Conservation (phyloP, 2,888 invertebrate species). For the Chelonus formosanus region DNA sequence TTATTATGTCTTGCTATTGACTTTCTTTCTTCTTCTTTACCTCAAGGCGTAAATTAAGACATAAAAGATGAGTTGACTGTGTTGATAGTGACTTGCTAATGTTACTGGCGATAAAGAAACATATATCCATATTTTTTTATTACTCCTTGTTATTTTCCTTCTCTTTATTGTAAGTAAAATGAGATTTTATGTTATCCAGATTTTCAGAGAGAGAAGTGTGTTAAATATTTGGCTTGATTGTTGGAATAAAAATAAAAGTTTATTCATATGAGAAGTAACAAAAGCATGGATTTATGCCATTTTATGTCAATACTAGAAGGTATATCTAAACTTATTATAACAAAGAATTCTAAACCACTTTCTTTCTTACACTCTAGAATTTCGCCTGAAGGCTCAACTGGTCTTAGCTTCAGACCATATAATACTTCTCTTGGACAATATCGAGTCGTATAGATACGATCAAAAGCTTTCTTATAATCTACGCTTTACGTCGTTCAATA, state of each 20-base stretch:
- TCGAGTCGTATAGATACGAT: constrained; percentile 32
- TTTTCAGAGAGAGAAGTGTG: too few relatives aligned
- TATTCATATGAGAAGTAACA: neutral
- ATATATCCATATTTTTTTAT: constrained; percentile 8
- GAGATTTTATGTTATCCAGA: too few relatives aligned
- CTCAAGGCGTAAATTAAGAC: constrained; percentile 49
- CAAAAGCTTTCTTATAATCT: constrained; percentile 15
- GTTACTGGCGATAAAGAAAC: constrained; percentile 49
- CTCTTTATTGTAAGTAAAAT: neutral
- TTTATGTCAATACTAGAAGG: constrained; percentile 2
- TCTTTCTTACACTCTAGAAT: constrained; percentile 19
- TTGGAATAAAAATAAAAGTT: too few relatives aligned
- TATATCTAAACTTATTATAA: constrained; percentile 3
- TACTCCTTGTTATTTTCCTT: neutral
- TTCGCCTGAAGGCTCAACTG: constrained; percentile 34
- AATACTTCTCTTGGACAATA: constrained; percentile 35
- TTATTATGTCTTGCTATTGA: neutral
- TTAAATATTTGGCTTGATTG: too few relatives aligned
- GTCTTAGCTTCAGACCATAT: constrained; percentile 28
- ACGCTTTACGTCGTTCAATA: constrained; percentile 18
- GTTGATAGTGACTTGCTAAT: constrained; percentile 46
- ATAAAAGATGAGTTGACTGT: constrained; percentile 47
- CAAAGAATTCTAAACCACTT: neutral
- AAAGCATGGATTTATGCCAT: constrained; percentile 4
- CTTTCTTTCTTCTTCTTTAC: constrained; percentile 2